Percentiles rank a stretch among this genome's conserved stretches.
Conservation (phyloP, 2,797 vertebrate genomes). For the Merluccius polli region DNA sequence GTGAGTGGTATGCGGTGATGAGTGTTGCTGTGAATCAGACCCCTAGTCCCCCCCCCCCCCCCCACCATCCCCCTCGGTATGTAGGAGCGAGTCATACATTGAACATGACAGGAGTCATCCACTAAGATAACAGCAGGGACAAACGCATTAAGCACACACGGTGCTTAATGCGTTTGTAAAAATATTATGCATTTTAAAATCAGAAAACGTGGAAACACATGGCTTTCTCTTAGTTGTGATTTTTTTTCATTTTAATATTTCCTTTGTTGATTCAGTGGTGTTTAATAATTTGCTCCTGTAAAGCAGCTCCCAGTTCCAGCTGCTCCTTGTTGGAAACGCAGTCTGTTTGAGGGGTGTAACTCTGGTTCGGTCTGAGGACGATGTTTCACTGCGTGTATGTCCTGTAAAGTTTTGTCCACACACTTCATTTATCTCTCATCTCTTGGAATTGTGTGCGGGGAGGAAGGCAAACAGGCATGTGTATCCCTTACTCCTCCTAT, state of each 20-base stretch:
- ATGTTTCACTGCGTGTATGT: not conserved
- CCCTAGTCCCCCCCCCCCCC: conserved; percentile 16
- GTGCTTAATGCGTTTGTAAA: no score
- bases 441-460: not conserved
- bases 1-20: conserved; percentile 43
- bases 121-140: not conserved
- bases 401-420: not conserved
- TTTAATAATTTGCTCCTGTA: not conserved
- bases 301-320: not conserved
- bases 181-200: not conserved
- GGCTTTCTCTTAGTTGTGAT: not conserved
- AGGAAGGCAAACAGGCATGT: not conserved
- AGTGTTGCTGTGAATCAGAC: conserved; percentile 61
- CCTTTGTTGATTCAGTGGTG: not conserved
- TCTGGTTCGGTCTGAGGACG: not conserved
- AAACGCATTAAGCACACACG: no score
- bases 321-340: not conserved
- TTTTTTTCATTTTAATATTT: not conserved
- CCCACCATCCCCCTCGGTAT: conserved; percentile 12
- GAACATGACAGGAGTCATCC: conserved; percentile 26
- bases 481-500: not conserved
- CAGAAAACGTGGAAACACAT: not conserved
- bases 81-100: conserved; percentile 9
- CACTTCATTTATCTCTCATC: not conserved
- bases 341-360: not conserved